Conservation (phyloP, 2,888 invertebrate genomes). For the Ceramica pisi region DNA sequence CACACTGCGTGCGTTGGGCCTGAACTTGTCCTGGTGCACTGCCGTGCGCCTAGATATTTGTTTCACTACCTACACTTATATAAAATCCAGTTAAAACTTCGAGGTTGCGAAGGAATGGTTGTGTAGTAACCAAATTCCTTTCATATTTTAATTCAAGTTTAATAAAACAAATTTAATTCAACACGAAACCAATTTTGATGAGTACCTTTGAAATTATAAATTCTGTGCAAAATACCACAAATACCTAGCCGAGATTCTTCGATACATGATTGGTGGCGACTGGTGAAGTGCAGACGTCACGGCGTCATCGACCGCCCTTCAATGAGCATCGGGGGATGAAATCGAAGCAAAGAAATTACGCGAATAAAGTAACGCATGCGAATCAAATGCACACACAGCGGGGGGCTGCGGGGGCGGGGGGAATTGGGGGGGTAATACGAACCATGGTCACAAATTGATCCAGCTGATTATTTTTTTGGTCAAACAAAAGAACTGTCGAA, state of each 20-base stretch:
- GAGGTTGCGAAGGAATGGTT: neutral
- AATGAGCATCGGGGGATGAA: neutral
- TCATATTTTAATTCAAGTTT: neutral
- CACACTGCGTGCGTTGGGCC: too few species aligned
- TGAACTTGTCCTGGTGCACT: too few species aligned
- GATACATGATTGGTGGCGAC: neutral
- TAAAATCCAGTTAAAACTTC: neutral
- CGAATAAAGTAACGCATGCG: constrained; percentile 13
- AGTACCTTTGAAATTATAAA: neutral
- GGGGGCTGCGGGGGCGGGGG: neutral
- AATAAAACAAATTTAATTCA: neutral
- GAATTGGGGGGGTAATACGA: too few species aligned
- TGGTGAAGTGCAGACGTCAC: neutral
- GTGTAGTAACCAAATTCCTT: neutral
- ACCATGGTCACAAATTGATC: neutral
- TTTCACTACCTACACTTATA: neutral
- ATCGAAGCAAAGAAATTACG: constrained; percentile 22
- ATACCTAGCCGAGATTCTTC: neutral
- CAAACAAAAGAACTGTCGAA: neutral
- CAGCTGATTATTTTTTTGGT: neutral
- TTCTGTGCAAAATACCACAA: constrained; percentile 13
- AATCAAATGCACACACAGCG: constrained; percentile 17
- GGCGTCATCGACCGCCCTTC: neutral
- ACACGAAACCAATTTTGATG: neutral
- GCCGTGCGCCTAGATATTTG: too few species aligned